These are phyloP conservation scores for Apteryx owenii DNA, from an alignment of 2,113 vertebrate genomes.

Conservation along the genomic window DNA sequence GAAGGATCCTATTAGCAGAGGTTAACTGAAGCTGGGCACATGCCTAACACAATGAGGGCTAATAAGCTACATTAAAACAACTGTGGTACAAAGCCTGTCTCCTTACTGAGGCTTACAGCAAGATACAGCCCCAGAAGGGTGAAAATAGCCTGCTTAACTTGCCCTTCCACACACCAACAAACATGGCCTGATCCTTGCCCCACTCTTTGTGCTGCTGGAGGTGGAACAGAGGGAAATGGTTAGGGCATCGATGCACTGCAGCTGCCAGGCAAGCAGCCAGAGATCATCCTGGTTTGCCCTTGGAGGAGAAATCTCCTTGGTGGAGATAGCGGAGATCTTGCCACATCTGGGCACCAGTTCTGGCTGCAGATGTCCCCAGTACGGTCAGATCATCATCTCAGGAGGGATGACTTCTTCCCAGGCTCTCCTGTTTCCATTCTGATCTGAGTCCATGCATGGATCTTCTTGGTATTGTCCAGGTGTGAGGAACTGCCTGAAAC, in stretches of 20 bases:
- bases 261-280: not conserved
- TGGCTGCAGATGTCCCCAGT: not conserved
- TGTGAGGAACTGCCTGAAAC: not conserved
- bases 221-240: not conserved
- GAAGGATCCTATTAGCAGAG: not conserved
- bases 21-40: not conserved
- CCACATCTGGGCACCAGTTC: not conserved
- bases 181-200: not conserved
- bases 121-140: not conserved
- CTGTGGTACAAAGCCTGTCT: not conserved
- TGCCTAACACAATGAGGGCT: not conserved
- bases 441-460: not conserved
- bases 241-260: not conserved
- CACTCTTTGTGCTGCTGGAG: accelerated
- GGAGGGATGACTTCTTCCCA: not conserved
- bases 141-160: not conserved
- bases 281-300: not conserved
- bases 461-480: accelerated
- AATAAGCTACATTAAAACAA: not conserved
- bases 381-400: not conserved
- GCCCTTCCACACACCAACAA: not conserved
- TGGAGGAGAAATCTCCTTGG: not conserved
- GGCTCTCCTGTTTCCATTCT: not conserved
- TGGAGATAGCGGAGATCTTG: not conserved
- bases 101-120: not conserved